Evolutionary conservation across 1,140 invertebrate genomes (phyloP), one percentile per base, ranked within the genome.

Genomic region (Olivierus martensii): DNA sequence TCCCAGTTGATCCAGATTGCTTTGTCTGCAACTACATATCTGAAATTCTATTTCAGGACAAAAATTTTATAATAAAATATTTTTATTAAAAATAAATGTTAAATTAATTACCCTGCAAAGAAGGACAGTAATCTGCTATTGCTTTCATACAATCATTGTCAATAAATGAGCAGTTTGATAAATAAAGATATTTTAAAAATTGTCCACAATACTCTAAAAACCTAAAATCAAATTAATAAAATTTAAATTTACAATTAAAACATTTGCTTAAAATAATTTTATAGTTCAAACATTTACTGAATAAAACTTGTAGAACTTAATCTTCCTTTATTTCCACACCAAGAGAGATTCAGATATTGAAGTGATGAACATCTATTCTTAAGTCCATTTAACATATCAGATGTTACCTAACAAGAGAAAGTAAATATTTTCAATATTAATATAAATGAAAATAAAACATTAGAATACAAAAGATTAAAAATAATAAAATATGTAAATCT

Each of bases 291-390:
- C 15, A 18, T 73, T 73, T 67, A 81, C 79, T 72, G 63, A 37
- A 73, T 70, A 57, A 85, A 75, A 55, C 74, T 69, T 59, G 71
- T 57, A 46, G 75, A 62, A 21, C 71, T 71, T 49, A 82, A 75
- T 55, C 74, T 74, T 46, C 74, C 70, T 64, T 84, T 79, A 55
- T 77, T 80, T n/a, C 84, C 84, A 67, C 86, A 89, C 87, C 87
- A 92, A 0, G 85, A 88, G 1, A 91, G 65, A 72, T 90, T 86
- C 12, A 92, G 62, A 66, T 80, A 80, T 60, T 81, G 79, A 14
- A 90, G 67, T 65, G 78, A 78, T 55, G 76, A 75, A 66, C 83
- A 84, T 52, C 79, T 72, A 12, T 62, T 56, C 15, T 65, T 60
- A 35, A 82, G 67, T 59, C 60, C 69, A 44, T 71, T 62, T 43